Percentiles rank a stretch among this genome's conserved stretches.
Evolutionary conservation across 2,113 vertebrate genomes (phyloP).

Genomic region (Galbula dea): DNA sequence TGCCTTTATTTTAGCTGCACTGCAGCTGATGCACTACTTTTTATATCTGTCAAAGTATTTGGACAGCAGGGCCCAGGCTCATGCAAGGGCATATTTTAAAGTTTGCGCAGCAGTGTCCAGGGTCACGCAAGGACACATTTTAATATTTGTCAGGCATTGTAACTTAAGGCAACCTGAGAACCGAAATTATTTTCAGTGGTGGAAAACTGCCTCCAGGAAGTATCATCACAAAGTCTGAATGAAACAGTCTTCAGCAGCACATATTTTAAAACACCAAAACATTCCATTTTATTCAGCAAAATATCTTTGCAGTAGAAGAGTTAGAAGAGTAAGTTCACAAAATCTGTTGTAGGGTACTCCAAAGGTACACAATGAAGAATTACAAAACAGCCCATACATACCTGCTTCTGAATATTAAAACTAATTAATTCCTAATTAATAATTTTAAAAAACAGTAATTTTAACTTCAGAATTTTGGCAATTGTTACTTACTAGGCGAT

Average conservation of each 20-base stretch:
- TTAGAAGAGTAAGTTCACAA: not conserved
- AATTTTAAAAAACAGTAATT: not conserved
- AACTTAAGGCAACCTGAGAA: not conserved
- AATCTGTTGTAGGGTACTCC: not conserved
- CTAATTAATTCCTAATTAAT: not conserved
- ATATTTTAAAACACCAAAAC: not conserved
- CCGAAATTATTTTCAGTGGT: not conserved
- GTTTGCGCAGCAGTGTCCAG: not conserved
- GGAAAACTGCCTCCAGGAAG: not conserved
- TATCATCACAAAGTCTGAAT: not conserved
- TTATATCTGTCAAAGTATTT: not conserved
- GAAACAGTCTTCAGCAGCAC: not conserved
- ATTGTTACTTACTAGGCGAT: conserved; percentile 74
- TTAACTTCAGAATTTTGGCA: not conserved
- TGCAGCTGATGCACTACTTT: not conserved
- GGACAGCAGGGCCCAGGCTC: not conserved
- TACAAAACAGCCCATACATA: not conserved
- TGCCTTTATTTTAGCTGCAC: not conserved
- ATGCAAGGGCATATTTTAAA: not conserved
- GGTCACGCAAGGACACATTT: not conserved
- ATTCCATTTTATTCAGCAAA: not conserved
- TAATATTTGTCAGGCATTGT: not conserved
- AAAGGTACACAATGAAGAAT: not conserved
- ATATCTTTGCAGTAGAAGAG: not conserved
- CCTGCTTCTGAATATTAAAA: not conserved